phyloP scores from a whole-genome alignment of 2,113 vertebrate species.

The Spea multiplicata region DNA sequence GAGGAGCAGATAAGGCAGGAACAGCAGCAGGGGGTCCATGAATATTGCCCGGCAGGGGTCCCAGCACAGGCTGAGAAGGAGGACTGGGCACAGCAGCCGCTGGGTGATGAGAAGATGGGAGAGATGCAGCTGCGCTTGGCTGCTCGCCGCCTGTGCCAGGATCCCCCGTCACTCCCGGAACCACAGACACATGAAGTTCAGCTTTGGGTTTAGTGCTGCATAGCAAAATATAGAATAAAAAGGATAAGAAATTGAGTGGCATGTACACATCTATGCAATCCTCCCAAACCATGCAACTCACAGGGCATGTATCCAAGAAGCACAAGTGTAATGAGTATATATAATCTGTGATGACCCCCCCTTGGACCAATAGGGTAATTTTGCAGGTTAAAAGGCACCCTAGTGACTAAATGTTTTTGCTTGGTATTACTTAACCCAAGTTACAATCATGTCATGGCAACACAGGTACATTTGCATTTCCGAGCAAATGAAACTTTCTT shows the following conservation, averaged over 20 bases:
- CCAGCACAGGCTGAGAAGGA: slow-evolving; percentile 78
- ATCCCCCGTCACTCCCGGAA: slow-evolving; percentile 82
- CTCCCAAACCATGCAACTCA: too few species aligned
- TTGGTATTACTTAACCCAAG: too few species aligned
- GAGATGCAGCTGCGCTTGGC: slow-evolving; percentile 66
- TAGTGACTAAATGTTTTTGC: too few species aligned
- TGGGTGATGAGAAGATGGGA: slow-evolving; percentile 76
- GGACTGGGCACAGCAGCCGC: slow-evolving; percentile 82
- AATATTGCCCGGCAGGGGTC: slow-evolving; percentile 74
- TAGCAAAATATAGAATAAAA: slow-evolving; percentile 39
- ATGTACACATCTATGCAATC: too few species aligned
- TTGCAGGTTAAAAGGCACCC: too few species aligned
- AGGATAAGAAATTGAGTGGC: not conserved
- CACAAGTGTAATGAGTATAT: too few species aligned
- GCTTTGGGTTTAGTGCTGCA: slow-evolving; percentile 88
- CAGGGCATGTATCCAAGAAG: too few species aligned
- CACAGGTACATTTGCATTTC: too few species aligned
- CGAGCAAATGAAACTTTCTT: too few species aligned
- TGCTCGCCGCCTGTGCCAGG: slow-evolving; percentile 84
- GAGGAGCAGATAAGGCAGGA: slow-evolving; percentile 79
- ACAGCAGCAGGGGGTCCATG: slow-evolving; percentile 75
- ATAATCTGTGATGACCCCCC: too few species aligned
- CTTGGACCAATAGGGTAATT: too few species aligned
- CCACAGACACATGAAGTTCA: slow-evolving; percentile 87
- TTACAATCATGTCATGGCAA: too few species aligned